Conservation (phyloP, 1,140 invertebrate genomes). For the Saxidomus purpurata region DNA sequence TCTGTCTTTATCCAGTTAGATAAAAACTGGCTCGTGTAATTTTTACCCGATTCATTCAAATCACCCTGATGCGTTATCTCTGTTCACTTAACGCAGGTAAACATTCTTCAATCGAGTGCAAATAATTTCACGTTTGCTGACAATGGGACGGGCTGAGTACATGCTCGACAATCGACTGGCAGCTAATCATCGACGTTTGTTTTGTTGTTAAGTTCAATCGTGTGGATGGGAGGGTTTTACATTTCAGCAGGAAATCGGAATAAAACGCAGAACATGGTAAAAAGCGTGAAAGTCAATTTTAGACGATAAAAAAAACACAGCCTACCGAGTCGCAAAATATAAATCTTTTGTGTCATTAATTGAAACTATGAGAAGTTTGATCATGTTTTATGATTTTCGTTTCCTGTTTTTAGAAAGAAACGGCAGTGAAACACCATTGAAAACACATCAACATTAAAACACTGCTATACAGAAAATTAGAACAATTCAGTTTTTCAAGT, state of each 20-base stretch:
- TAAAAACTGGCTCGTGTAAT: constrained; percentile 7
- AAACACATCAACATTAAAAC: not conserved
- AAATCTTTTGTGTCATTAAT: constrained; percentile 40
- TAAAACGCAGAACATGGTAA: constrained; percentile 22
- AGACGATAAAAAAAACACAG: not conserved
- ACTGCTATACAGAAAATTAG: not conserved
- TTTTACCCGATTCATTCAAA: constrained; percentile 15
- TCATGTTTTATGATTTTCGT: constrained; percentile 5
- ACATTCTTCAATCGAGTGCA: constrained; percentile 34
- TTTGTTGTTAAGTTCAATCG: constrained; percentile 21
- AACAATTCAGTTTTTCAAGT: not conserved
- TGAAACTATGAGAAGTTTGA: not conserved
- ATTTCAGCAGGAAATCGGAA: constrained; percentile 34
- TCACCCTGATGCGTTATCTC: not conserved
- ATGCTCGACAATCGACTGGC: constrained; percentile 35
- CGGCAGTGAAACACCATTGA: not conserved
- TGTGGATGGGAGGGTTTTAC: constrained; percentile 44
- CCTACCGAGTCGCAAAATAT: constrained; percentile 25
- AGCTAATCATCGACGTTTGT: constrained; percentile 41
- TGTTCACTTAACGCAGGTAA: constrained; percentile 34
- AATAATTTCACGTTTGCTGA: constrained; percentile 47
- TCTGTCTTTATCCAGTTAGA: not conserved
- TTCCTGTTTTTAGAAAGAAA: constrained; percentile 3
- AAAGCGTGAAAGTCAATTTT: constrained; percentile 21
- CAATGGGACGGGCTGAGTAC: constrained; percentile 40